These are phyloP conservation scores for Diprion similis DNA, from an alignment of 1,140 invertebrate genomes.

Conservation along the genomic window DNA sequence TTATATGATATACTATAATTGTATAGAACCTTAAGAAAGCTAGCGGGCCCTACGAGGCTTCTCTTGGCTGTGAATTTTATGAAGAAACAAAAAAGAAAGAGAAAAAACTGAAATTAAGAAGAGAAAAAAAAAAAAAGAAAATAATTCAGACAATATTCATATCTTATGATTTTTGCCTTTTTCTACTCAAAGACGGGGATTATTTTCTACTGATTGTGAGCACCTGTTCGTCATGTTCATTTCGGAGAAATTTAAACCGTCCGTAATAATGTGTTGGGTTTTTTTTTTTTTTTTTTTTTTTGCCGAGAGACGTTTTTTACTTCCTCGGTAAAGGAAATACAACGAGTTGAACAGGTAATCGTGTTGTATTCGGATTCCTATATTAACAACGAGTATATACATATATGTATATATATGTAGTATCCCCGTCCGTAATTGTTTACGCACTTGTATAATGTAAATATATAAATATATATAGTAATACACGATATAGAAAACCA, in stretches of 20 bases:
- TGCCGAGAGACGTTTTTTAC: no score
- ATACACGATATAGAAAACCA: no score
- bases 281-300: no score
- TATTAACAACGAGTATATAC: not conserved
- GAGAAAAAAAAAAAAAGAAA: not conserved
- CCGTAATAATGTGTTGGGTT: no score
- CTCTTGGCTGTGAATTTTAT: slow-evolving; percentile 59
- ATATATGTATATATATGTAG: not conserved
- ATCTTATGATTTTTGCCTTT: not conserved
- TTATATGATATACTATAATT: not conserved
- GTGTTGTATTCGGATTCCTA: not conserved
- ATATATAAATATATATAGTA: not conserved
- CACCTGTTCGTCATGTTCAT: no score
- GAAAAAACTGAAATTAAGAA: slow-evolving; percentile 4
- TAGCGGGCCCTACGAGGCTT: slow-evolving; percentile 45
- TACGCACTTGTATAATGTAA: not conserved
- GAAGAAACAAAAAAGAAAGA: slow-evolving; percentile 23
- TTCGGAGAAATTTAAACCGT: no score
- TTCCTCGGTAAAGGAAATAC: no score
- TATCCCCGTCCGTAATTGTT: not conserved
- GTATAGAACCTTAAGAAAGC: slow-evolving; percentile 31
- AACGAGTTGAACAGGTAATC: no score
- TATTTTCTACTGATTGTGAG: not conserved
- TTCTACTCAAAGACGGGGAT: slow-evolving; percentile 1
- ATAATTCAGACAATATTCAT: not conserved